These are phyloP conservation scores for Antheraea assamensis DNA, from an alignment of 2,888 invertebrate species.

Conservation along the genomic window DNA sequence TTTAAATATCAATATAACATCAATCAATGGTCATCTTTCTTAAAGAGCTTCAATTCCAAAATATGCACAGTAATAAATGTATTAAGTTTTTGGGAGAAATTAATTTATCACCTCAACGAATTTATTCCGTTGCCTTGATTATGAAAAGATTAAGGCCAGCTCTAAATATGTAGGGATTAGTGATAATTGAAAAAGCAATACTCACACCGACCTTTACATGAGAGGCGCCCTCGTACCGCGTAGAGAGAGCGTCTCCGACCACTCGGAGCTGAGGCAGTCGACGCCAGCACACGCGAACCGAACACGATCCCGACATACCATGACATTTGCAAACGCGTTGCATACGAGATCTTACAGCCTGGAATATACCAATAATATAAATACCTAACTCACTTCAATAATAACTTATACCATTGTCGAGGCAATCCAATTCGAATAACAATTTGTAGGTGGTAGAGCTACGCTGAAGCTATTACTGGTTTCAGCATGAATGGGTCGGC, in stretches of 20 bases:
- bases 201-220: conserved; percentile 84
- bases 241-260: conserved; percentile 89
- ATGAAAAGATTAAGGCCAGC: background rate
- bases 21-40: too few species aligned
- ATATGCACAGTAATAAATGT: too few species aligned
- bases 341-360: conserved; percentile 89
- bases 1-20: too few species aligned
- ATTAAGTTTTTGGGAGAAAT: background rate
- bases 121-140: background rate
- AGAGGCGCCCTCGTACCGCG: conserved; percentile 93
- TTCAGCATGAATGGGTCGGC: too few species aligned
- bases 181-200: background rate
- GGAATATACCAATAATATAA: conserved; percentile 27
- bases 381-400: too few species aligned
- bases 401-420: too few species aligned
- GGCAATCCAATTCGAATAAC: too few species aligned
- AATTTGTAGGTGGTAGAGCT: too few species aligned
- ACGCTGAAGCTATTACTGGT: too few species aligned
- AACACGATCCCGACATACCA: conserved; percentile 96
- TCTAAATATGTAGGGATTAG: background rate
- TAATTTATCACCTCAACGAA: background rate
- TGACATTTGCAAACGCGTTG: conserved; percentile 96
- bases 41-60: too few species aligned
- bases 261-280: conserved; percentile 88
- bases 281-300: conserved; percentile 95